phyloP scores from a whole-genome alignment of 2,113 vertebrate genomes.

The Caracal caracal region DNA sequence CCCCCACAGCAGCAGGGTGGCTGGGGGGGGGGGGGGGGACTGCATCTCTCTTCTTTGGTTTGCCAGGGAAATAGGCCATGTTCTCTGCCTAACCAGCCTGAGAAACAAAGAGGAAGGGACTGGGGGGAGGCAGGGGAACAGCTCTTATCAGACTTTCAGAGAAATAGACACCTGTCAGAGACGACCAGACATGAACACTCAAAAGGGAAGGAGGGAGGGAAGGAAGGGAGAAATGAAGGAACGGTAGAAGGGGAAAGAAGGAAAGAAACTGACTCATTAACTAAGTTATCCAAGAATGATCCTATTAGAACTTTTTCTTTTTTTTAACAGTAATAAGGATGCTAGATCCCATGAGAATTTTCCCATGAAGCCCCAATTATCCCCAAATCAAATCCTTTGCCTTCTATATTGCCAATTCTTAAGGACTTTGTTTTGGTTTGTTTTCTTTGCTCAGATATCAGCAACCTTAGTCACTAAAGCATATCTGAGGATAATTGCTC shows the following conservation, averaged over 20 bases:
- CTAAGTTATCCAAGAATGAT: neutral
- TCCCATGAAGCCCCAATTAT: neutral
- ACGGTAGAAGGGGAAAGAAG: neutral
- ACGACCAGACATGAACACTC: neutral
- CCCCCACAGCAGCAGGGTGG: neutral
- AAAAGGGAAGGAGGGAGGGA: neutral
- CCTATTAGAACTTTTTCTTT: neutral
- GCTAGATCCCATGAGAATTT: neutral
- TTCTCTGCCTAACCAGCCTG: neutral
- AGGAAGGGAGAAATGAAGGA: neutral
- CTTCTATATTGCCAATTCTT: neutral
- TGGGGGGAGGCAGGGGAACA: too few relatives aligned
- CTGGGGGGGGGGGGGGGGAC: neutral
- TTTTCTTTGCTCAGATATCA: neutral
- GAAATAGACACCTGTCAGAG: neutral
- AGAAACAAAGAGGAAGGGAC: neutral
- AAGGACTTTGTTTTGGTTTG: neutral
- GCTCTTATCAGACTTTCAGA: neutral
- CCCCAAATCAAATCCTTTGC: neutral
- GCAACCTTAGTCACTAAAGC: neutral
- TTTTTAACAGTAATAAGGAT: neutral
- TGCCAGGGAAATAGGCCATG: neutral
- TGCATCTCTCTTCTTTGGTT: neutral
- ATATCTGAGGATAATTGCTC: accelerated
- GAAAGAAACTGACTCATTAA: neutral